Conservation (phyloP, 1,140 invertebrate species). For the Pectinophora gossypiella region DNA sequence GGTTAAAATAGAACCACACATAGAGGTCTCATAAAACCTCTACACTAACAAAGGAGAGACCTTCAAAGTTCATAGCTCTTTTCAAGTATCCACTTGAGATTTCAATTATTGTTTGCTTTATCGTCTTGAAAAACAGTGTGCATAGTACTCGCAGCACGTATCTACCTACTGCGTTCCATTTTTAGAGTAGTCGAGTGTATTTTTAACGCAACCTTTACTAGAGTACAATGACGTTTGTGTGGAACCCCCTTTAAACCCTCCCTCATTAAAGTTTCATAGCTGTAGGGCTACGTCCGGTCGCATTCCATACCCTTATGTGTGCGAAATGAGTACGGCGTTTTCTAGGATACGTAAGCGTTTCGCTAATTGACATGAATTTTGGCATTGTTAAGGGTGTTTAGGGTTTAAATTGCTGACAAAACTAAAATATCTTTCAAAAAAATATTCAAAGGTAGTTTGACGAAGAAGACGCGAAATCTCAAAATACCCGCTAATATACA, state of each 20-base stretch:
- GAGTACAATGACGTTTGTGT: conserved; percentile 12
- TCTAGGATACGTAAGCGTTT: no score
- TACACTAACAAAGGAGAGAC: not conserved
- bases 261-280: conserved; percentile 31
- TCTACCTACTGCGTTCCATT: not conserved
- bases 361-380: no score
- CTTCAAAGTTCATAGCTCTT: not conserved
- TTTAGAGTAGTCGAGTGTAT: conserved; percentile 14
- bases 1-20: no score
- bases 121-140: not conserved
- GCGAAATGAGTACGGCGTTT: no score
- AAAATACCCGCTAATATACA: no score
- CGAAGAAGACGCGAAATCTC: no score
- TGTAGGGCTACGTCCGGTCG: conserved; percentile 4
- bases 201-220: conserved; percentile 22
- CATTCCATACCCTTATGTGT: no score
- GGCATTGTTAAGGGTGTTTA: no score
- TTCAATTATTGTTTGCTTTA: not conserved
- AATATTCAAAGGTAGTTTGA: no score
- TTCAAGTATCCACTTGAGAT: not conserved
- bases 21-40: not conserved
- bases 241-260: conserved; percentile 22
- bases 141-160: not conserved
- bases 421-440: no score
- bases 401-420: no score